Evolutionary conservation across 2,113 vertebrate species (phyloP).

Genomic region (Alethe castanea): DNA sequence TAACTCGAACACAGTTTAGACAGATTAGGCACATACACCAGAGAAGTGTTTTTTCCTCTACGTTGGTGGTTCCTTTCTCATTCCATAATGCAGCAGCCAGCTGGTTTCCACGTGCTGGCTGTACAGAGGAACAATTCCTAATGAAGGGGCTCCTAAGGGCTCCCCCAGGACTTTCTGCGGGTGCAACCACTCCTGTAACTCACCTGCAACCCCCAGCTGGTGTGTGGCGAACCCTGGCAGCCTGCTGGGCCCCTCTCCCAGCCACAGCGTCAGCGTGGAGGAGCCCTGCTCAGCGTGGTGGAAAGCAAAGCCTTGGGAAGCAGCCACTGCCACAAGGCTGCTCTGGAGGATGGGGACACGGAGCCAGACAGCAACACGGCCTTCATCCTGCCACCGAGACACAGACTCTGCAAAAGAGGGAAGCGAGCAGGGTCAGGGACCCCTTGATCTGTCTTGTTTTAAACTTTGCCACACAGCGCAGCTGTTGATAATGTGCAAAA

Average conservation of each 20-base stretch:
- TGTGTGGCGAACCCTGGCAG: constrained; percentile 87
- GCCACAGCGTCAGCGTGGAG: constrained; percentile 82
- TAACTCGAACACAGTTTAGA: background rate
- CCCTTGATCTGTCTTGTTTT: background rate
- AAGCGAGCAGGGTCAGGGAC: background rate
- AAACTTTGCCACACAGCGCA: rapidly evolving
- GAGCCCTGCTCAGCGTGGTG: constrained; percentile 81
- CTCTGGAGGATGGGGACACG: constrained; percentile 84
- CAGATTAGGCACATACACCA: background rate
- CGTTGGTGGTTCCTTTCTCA: rapidly evolving
- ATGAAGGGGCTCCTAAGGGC: background rate
- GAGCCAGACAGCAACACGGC: constrained; percentile 83
- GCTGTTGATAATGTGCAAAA: rapidly evolving
- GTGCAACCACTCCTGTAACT: background rate
- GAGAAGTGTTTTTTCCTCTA: background rate
- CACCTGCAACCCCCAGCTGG: constrained; percentile 93
- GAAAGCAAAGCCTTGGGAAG: constrained; percentile 85
- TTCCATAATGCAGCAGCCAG: background rate
- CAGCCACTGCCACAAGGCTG: constrained; percentile 72
- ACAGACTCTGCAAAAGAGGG: constrained; percentile 71
- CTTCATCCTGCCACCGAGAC: constrained; percentile 80
- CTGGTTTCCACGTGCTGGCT: rapidly evolving
- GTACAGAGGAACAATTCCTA: background rate
- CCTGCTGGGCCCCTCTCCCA: constrained; percentile 79
- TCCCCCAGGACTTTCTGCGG: background rate